Conservation (phyloP, 2,797 vertebrate species). For the Pteropus rufus region DNA sequence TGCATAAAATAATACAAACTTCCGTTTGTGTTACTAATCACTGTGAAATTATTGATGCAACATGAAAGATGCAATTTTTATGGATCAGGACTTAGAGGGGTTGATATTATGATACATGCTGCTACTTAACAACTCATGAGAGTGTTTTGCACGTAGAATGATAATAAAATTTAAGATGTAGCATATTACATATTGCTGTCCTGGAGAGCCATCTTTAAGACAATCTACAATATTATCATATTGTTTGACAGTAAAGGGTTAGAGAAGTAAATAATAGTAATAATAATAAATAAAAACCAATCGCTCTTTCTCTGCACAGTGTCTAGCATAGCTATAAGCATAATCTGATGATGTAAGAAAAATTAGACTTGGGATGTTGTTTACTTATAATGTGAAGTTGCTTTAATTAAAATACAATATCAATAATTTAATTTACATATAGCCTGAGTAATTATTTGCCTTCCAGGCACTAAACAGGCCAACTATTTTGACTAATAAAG, state of each 20-base stretch:
- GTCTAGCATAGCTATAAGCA: neutral
- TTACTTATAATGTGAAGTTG: neutral
- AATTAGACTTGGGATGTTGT: neutral
- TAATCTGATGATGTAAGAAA: constrained; percentile 5
- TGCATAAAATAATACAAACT: neutral
- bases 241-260: neutral
- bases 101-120: neutral
- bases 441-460: neutral
- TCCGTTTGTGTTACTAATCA: constrained; percentile 13
- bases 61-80: constrained; percentile 17
- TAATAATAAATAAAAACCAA: neutral
- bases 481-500: neutral
- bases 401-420: constrained; percentile 32
- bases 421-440: neutral
- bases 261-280: neutral
- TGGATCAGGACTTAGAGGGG: neutral
- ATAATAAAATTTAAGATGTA: neutral
- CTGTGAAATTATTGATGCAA: constrained; percentile 14
- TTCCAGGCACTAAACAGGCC: neutral
- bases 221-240: neutral
- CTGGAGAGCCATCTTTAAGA: neutral
- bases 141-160: neutral
- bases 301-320: neutral
- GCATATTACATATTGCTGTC: neutral
- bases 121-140: neutral